Base-by-base conservation (phyloP, 2,113 vertebrate genomes). In the Excalfactoria chinensis region DNA sequence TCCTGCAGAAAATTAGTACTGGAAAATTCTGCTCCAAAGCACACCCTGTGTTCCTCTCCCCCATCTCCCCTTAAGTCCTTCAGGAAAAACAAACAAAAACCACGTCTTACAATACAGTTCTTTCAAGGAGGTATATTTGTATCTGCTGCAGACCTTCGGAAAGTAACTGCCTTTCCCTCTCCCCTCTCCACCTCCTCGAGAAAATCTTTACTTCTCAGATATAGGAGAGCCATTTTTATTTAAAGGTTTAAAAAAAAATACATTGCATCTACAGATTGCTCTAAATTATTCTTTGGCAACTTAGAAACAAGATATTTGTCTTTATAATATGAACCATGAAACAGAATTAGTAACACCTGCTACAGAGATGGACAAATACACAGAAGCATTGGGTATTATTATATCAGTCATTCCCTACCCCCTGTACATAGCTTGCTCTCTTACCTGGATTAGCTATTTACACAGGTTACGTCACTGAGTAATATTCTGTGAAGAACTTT, bases 391-490 rank as follows among this genome's bases (percentile, higher is more conserved):
- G 0, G 37, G 5, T 37, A 79, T 62, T 58, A 51, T 66, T 43
- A 0, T 3, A 70, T 30, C 41, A 40, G 8, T 22, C 32, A 60
- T 3, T 5, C 28, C 40, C 46, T 64, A 28, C 59, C 7, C 26
- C 49, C 46, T 43, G 22, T 23, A 67, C 13, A 68, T 14, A 37
- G 55, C 8, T 8, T 63, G 35, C 59, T 40, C 30, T 77, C 84
- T 92, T 90, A 88, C 84, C 88, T 94, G 74, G 68, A 87, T 73
- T 7, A 81, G 43, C 40, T 70, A 62, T 41, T 86, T 91, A 68
- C 76, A 51, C 4, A 68, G 37, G 20, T 67, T 66, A 84, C 40
- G 28, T 40, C 87, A 83, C 18, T 22, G 40, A 74, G 48, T 4
- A 78, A 44, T 8, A 86, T 19, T 93, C 73, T 76, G 85, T 63